A percentile compares a stretch with the other conserved stretches of the same genome.
phyloP scores from a whole-genome alignment of 2,113 vertebrate genomes.

The Prionailurus bengalensis region DNA sequence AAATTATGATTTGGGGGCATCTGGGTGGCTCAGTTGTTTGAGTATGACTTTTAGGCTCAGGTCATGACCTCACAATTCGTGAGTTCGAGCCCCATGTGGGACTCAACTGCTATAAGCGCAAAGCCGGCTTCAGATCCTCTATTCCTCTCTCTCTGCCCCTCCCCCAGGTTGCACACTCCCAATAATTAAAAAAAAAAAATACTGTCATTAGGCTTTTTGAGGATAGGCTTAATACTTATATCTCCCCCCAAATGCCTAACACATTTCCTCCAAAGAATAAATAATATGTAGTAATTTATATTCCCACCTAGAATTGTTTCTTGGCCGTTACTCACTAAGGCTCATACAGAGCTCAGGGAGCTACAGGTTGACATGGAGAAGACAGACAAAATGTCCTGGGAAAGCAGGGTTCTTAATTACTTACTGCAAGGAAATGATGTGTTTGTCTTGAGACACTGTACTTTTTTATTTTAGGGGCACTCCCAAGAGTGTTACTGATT shows the following conservation, averaged over 20 bases:
- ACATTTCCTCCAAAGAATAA: neutral
- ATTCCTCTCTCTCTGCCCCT: too few relatives aligned
- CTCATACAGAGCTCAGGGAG: neutral
- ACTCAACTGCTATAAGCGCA: too few relatives aligned
- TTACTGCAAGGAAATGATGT: neutral
- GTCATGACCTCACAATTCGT: too few relatives aligned
- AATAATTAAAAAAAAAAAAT: too few relatives aligned
- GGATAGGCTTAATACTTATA: neutral
- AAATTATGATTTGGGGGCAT: neutral
- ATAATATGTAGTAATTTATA: neutral
- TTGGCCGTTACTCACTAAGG: neutral
- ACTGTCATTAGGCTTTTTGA: neutral
- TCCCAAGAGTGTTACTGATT: neutral
- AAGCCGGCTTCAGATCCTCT: too few relatives aligned
- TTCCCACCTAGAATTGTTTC: neutral
- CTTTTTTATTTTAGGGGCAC: neutral
- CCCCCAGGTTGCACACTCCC: too few relatives aligned
- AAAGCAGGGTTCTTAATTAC: neutral
- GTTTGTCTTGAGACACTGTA: neutral
- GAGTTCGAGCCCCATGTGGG: too few relatives aligned
- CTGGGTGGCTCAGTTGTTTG: too few relatives aligned
- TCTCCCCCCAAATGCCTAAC: neutral
- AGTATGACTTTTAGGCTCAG: too few relatives aligned
- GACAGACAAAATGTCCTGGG: neutral
- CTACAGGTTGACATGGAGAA: neutral